These are phyloP conservation scores for Lithophane socia DNA, from an alignment of 2,888 invertebrate genomes.

Conservation along the genomic window DNA sequence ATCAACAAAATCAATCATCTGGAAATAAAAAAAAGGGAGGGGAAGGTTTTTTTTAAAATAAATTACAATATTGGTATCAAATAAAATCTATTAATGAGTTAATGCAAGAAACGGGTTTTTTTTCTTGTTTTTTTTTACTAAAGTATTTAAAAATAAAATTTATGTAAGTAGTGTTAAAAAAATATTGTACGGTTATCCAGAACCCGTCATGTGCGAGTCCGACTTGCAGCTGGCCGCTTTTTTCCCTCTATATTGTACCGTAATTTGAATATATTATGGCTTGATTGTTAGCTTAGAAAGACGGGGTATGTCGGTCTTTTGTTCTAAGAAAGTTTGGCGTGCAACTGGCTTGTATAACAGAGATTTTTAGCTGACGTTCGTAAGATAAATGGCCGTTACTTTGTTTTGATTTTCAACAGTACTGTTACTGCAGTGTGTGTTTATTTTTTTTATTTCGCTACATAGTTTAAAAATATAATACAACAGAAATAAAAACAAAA, in stretches of 20 bases:
- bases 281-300: constrained; percentile 72
- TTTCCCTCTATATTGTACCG: constrained; percentile 67
- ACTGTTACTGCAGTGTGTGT: not conserved
- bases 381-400: constrained; percentile 6
- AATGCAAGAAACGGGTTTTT: too few species aligned
- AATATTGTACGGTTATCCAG: not conserved
- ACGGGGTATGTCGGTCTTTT: constrained; percentile 49
- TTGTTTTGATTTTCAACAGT: constrained; percentile 5
- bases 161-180: not conserved
- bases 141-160: not conserved
- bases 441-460: not conserved
- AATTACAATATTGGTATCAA: too few species aligned
- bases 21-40: too few species aligned
- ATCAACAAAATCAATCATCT: too few species aligned
- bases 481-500: not conserved
- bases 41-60: too few species aligned
- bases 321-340: constrained; percentile 51
- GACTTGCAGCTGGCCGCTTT: not conserved
- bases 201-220: too few species aligned
- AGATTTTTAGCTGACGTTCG: constrained; percentile 16
- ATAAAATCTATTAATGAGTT: too few species aligned
- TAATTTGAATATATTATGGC: constrained; percentile 81
- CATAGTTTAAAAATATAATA: not conserved
- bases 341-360: constrained; percentile 16
- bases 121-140: not conserved